phyloP scores from a whole-genome alignment of 2,113 vertebrate species.

The Myotis lucifugus region DNA sequence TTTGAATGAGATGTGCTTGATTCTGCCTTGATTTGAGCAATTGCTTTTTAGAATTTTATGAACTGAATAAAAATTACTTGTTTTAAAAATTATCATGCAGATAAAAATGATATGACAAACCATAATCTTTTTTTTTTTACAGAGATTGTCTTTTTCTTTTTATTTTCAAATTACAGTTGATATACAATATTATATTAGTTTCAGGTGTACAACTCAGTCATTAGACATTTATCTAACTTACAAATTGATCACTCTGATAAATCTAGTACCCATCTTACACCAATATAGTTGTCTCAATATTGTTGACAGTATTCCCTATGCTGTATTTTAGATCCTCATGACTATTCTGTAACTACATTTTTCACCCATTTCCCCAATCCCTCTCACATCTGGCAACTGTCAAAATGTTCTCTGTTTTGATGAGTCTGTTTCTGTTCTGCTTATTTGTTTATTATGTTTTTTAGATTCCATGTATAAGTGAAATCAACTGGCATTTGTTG shows the following conservation, averaged over 20 bases:
- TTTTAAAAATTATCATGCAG: neutral
- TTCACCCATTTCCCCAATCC: neutral
- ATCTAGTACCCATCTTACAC: neutral
- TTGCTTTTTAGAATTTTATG: neutral
- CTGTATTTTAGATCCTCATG: neutral
- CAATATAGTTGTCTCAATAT: neutral
- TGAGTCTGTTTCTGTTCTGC: neutral
- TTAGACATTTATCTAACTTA: neutral
- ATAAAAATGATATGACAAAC: neutral
- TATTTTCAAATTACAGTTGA: neutral
- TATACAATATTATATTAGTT: neutral
- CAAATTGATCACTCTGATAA: neutral
- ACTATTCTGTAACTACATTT: neutral
- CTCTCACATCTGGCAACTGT: neutral
- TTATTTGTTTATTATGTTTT: neutral
- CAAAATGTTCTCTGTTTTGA: neutral
- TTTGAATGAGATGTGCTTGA: neutral
- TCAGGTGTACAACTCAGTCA: neutral
- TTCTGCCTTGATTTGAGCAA: neutral
- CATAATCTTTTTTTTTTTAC: neutral
- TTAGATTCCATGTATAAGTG: neutral
- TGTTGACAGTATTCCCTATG: neutral
- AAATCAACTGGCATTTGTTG: neutral
- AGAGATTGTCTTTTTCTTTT: neutral
- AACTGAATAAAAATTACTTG: neutral